These are phyloP conservation scores for Anoplius nigerrimus DNA, from an alignment of 2,888 invertebrate genomes.

Conservation along the genomic window DNA sequence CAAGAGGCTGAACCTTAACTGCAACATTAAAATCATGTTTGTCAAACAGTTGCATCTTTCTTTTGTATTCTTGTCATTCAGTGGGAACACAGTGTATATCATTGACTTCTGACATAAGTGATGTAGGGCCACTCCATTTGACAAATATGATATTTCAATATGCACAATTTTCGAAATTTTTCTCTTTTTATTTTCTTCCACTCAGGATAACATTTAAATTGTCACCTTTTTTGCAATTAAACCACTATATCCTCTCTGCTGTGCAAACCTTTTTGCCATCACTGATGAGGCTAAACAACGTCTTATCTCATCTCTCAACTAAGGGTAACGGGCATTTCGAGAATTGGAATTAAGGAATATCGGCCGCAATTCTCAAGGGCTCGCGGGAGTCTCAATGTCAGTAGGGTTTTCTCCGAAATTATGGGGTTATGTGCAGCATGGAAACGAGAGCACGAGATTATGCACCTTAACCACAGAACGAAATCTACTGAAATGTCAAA, in stretches of 20 bases:
- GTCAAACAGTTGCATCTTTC: neutral
- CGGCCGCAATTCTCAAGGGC: neutral
- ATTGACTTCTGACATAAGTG: neutral
- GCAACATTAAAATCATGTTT: too few relatives aligned
- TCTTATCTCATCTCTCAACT: conserved; percentile 48
- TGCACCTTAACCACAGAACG: conserved; percentile 36
- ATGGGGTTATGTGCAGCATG: conserved; percentile 23
- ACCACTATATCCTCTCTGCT: too few relatives aligned
- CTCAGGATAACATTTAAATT: too few relatives aligned
- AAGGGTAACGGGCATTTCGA: neutral
- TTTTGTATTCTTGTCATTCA: neutral
- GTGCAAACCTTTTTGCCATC: neutral
- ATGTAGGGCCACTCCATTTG: too few relatives aligned
- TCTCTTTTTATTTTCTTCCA: too few relatives aligned
- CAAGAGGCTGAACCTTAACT: too few relatives aligned
- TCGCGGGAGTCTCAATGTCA: neutral
- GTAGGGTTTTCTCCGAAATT: conserved; percentile 11
- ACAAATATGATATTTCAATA: too few relatives aligned
- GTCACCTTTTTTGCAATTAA: too few relatives aligned
- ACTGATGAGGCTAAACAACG: conserved; percentile 42
- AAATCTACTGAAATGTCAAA: conserved; percentile 54
- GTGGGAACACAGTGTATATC: neutral
- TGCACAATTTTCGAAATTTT: too few relatives aligned
- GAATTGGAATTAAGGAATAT: neutral
- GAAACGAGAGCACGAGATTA: conserved; percentile 19